Percentiles rank a stretch among this genome's conserved stretches.
These are phyloP conservation scores for Hippoglossus hippoglossus DNA, from an alignment of 2,797 vertebrate species.

Conservation along the genomic window DNA sequence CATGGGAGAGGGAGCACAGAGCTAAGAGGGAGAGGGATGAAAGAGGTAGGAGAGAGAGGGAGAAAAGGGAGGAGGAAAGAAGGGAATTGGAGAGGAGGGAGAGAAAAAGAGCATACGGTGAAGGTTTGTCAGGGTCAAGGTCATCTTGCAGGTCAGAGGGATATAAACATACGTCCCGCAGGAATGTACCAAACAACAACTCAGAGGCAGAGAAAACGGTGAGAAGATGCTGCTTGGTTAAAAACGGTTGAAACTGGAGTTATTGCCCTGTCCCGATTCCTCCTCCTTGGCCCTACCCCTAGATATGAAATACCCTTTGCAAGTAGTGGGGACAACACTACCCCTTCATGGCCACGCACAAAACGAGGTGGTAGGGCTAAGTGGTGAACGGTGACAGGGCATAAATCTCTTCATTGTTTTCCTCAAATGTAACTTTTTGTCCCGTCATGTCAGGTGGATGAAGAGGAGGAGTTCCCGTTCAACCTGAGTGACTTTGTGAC, in stretches of 20 bases:
- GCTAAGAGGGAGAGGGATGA: conserved; percentile 23
- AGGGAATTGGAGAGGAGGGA: conserved; percentile 45
- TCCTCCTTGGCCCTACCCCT: no score
- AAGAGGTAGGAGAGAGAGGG: conserved; percentile 41
- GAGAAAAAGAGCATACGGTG: conserved; percentile 50
- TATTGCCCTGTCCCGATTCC: no score
- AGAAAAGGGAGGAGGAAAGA: conserved; percentile 49
- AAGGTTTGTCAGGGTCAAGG: conserved; percentile 5
- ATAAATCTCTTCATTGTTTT: background rate
- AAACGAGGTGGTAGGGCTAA: no score
- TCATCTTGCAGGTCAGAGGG: conserved; percentile 35
- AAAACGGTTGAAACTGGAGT: background rate
- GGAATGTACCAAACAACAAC: background rate
- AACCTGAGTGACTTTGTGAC: conserved; percentile 93
- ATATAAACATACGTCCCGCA: conserved; percentile 30
- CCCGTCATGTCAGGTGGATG: conserved; percentile 18
- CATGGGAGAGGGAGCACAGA: conserved; percentile 41
- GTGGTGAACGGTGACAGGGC: no score
- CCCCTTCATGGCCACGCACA: background rate
- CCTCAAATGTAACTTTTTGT: background rate
- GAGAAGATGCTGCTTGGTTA: background rate
- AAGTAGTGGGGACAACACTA: no score
- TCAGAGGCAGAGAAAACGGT: conserved; percentile 43
- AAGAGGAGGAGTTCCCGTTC: conserved; percentile 83
- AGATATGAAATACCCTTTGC: no score